phyloP scores from a whole-genome alignment of 2,888 invertebrate species.

The Dicranocentrus wangi region DNA sequence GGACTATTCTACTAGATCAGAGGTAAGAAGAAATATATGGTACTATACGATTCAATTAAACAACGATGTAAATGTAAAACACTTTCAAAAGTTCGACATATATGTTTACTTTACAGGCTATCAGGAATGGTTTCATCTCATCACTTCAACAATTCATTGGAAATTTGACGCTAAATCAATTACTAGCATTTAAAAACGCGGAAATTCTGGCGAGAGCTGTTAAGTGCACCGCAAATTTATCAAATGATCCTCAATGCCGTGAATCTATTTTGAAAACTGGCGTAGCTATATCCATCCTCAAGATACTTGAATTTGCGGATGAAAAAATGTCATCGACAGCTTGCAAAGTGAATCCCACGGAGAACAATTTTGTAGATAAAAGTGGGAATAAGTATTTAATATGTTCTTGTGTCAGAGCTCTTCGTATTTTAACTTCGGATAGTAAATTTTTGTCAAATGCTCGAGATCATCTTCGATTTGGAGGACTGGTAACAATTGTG shows the following conservation, averaged over 20 bases:
- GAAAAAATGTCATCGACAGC: conserved; percentile 8
- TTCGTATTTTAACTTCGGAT: conserved; percentile 60
- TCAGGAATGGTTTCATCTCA: conserved; percentile 46
- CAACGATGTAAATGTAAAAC: neutral
- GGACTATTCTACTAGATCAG: conserved; percentile 56
- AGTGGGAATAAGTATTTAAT: neutral
- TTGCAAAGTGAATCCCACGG: neutral
- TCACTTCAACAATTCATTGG: conserved; percentile 57
- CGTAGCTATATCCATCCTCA: conserved; percentile 49
- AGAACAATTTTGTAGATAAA: conserved; percentile 27
- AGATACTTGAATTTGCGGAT: conserved; percentile 42
- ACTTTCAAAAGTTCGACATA: too few relatives aligned
- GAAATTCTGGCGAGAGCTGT: conserved; percentile 57
- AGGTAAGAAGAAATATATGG: conserved; percentile 48
- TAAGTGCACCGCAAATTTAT: conserved; percentile 65
- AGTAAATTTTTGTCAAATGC: conserved; percentile 31
- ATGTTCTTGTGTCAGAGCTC: conserved; percentile 53
- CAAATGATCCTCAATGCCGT: conserved; percentile 58
- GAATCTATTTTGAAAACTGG: conserved; percentile 51
- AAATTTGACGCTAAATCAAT: conserved; percentile 16
- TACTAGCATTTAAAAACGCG: conserved; percentile 11
- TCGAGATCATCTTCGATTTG: conserved; percentile 47
- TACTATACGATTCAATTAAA: neutral
- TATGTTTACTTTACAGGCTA: conserved; percentile 48
- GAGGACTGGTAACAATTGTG: conserved; percentile 51